Conservation (phyloP, 1,140 invertebrate species). For the Brachionus calyciflorus region DNA sequence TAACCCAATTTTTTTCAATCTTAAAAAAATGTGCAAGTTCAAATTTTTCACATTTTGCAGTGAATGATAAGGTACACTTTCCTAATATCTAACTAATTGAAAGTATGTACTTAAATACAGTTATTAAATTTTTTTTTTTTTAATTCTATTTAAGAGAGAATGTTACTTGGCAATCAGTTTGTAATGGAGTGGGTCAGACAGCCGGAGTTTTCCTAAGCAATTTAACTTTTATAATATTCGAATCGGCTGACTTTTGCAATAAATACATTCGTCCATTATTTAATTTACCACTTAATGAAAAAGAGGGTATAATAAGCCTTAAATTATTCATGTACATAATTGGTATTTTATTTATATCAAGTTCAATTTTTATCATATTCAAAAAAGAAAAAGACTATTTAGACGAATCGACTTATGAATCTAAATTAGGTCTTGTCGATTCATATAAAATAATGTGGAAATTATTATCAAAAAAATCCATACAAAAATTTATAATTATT, state of each 20-base stretch:
- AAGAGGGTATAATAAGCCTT: slow-evolving; percentile 29
- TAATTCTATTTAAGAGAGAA: slow-evolving; percentile 68
- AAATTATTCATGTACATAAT: slow-evolving; percentile 29
- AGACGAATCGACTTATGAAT: too few species aligned
- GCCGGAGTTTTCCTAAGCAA: slow-evolving; percentile 95
- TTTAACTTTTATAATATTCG: slow-evolving; percentile 90
- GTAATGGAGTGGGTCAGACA: slow-evolving; percentile 98
- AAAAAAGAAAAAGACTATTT: neutral
- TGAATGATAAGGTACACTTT: too few species aligned
- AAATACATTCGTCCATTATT: slow-evolving; percentile 71
- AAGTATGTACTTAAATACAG: slow-evolving; percentile 47
- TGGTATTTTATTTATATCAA: neutral
- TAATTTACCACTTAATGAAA: neutral
- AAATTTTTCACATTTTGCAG: too few species aligned
- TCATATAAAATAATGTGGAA: neutral
- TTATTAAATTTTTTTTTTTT: slow-evolving; percentile 27
- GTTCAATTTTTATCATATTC: neutral
- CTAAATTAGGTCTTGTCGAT: neutral
- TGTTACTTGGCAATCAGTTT: slow-evolving; percentile 97
- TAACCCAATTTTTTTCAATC: too few species aligned
- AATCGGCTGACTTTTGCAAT: slow-evolving; percentile 93
- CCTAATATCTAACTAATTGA: too few species aligned
- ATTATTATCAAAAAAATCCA: neutral
- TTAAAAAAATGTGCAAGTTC: too few species aligned
- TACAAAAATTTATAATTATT: slow-evolving; percentile 19